Evolutionary conservation across 2,797 vertebrate genomes (phyloP).

Genomic region (Anabacerthia variegaticeps): DNA sequence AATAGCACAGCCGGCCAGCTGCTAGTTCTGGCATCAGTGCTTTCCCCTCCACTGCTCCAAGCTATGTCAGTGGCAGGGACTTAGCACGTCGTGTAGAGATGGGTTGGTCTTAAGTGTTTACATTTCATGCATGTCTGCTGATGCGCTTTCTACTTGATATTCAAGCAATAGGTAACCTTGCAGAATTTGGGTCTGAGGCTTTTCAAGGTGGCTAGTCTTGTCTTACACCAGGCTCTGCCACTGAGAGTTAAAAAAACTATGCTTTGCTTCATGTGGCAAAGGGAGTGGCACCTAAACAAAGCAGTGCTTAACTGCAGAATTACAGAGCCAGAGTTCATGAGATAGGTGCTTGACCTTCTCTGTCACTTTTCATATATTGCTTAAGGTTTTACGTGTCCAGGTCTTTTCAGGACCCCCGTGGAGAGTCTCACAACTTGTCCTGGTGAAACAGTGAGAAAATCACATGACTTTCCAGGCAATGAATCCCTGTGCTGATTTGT

Average conservation of each 20-base stretch:
- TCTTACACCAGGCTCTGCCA: neutral
- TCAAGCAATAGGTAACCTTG: neutral
- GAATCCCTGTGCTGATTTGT: neutral
- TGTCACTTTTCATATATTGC: neutral
- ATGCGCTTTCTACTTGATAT: neutral
- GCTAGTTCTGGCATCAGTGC: neutral
- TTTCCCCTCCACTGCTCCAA: neutral
- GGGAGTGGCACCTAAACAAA: neutral
- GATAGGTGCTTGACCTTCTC: neutral
- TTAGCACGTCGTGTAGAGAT: neutral
- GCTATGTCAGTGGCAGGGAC: neutral
- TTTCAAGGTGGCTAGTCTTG: neutral
- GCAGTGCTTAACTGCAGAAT: neutral
- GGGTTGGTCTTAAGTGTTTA: neutral
- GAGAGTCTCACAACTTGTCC: neutral
- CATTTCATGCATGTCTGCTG: neutral
- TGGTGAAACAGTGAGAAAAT: neutral
- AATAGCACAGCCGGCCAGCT: neutral
- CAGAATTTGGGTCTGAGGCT: neutral
- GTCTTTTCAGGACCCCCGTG: neutral
- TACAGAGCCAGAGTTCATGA: neutral
- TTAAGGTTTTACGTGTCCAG: neutral
- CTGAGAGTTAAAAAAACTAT: neutral
- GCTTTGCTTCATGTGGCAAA: neutral
- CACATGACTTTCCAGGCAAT: rapidly evolving